Evolutionary conservation across 2,113 vertebrate species (phyloP).

Genomic region (Bubo scandiacus): DNA sequence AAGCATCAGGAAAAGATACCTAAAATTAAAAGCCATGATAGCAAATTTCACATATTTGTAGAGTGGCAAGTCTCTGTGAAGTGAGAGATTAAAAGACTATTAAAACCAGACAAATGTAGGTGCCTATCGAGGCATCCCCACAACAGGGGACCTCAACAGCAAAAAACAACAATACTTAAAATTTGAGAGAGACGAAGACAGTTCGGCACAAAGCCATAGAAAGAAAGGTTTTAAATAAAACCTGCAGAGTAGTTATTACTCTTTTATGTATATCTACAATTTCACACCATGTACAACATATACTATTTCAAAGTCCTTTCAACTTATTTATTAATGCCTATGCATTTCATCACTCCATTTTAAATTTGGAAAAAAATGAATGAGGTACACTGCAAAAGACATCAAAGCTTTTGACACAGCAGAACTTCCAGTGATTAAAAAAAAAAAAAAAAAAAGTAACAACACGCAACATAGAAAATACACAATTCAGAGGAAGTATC

Average conservation of each 20-base stretch:
- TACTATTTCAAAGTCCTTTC: constrained; percentile 64
- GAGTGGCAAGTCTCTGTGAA: constrained; percentile 11
- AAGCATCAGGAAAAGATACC: background rate
- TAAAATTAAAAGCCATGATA: background rate
- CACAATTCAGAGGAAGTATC: background rate
- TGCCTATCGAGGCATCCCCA: background rate
- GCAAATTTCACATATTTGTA: background rate
- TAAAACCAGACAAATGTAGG: background rate
- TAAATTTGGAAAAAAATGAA: background rate
- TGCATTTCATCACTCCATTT: background rate
- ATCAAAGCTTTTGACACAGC: background rate
- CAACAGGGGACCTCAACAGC: constrained; percentile 29
- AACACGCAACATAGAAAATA: background rate
- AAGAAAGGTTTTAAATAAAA: constrained; percentile 19
- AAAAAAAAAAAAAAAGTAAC: background rate
- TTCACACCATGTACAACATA: constrained; percentile 31
- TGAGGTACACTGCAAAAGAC: background rate
- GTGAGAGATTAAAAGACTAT: constrained; percentile 21
- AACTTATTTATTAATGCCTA: constrained; percentile 29
- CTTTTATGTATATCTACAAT: background rate
- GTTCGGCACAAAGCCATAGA: background rate
- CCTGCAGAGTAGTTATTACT: background rate
- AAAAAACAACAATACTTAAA: constrained; percentile 30
- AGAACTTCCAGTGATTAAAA: background rate
- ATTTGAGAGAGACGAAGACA: constrained; percentile 37